phyloP scores from a whole-genome alignment of 2,888 invertebrate species.

The Bursaphelenchus okinawaensis region DNA sequence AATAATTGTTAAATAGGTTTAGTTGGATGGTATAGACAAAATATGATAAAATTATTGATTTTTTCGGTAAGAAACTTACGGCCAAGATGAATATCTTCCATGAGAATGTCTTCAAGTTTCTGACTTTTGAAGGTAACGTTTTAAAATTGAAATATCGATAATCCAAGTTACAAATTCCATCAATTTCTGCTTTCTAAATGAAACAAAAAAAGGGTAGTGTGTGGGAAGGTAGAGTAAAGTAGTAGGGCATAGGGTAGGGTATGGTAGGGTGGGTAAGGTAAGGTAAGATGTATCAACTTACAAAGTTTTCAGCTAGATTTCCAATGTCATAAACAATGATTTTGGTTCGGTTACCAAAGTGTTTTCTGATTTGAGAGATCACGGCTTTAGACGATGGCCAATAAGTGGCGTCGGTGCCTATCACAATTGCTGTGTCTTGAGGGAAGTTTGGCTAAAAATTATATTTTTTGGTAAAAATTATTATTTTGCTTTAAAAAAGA shows the following conservation, averaged over 20 bases:
- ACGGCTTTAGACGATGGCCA: constrained; percentile 15
- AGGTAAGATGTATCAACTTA: too few species aligned
- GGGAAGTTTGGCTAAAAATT: constrained; percentile 15
- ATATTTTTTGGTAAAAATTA: too few species aligned
- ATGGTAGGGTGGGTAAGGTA: too few species aligned
- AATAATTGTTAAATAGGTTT: too few species aligned
- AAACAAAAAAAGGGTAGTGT: not conserved
- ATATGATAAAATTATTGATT: too few species aligned
- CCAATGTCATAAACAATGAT: constrained; percentile 27
- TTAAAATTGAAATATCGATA: constrained; percentile 19
- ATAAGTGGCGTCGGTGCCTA: constrained; percentile 25
- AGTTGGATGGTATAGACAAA: too few species aligned
- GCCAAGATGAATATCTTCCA: constrained; percentile 29
- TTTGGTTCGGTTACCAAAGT: constrained; percentile 16
- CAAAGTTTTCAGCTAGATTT: constrained; percentile 14
- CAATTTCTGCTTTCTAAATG: not conserved
- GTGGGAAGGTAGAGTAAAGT: too few species aligned
- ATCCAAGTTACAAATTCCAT: constrained; percentile 24
- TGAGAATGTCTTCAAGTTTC: constrained; percentile 15
- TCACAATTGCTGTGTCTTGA: constrained; percentile 21
- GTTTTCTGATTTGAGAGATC: constrained; percentile 17
- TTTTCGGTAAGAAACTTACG: constrained; percentile 15
- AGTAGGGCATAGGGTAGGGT: too few species aligned
- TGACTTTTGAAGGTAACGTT: constrained; percentile 22
- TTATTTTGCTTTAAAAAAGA: too few species aligned